Percentiles rank a stretch among this genome's conserved stretches.
Evolutionary conservation across 2,888 invertebrate species (phyloP).

Genomic region (Troglohyphantes excavatus): DNA sequence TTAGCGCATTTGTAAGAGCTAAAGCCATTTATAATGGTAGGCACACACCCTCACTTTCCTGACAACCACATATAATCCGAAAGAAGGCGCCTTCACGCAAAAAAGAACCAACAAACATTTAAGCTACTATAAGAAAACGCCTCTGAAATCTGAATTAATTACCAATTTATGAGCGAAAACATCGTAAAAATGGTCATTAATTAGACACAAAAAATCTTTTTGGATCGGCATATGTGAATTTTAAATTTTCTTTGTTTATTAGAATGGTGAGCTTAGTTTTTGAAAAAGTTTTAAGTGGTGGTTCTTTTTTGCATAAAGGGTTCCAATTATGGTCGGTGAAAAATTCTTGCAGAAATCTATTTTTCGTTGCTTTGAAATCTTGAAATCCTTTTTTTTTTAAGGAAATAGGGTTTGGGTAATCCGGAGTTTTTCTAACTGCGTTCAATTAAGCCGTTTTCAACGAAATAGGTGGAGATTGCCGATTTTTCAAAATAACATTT

Average conservation of each 20-base stretch:
- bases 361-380: conserved; percentile 45
- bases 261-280: background rate
- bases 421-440: conserved; percentile 62
- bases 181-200: background rate
- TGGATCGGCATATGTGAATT: background rate
- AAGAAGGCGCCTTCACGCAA: background rate
- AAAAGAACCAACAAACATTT: background rate
- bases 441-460: conserved; percentile 53
- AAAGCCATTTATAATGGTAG: conserved; percentile 51
- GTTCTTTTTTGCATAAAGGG: background rate
- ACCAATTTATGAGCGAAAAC: background rate
- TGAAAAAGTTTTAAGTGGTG: background rate
- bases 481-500: conserved; percentile 44
- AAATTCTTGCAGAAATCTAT: conserved; percentile 57
- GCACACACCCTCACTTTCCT: conserved; percentile 15
- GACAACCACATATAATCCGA: conserved; percentile 64
- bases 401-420: conserved; percentile 58
- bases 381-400: conserved; percentile 55
- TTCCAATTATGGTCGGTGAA: conserved; percentile 35
- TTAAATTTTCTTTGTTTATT: background rate
- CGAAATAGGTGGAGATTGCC: background rate
- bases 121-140: background rate
- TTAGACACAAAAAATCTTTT: background rate
- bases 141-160: background rate
- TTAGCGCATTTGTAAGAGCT: conserved; percentile 67